Evolutionary conservation across 2,113 vertebrate genomes (phyloP), one percentile per base, ranked within the genome.

Genomic region (Cryptotis parvus): DNA sequence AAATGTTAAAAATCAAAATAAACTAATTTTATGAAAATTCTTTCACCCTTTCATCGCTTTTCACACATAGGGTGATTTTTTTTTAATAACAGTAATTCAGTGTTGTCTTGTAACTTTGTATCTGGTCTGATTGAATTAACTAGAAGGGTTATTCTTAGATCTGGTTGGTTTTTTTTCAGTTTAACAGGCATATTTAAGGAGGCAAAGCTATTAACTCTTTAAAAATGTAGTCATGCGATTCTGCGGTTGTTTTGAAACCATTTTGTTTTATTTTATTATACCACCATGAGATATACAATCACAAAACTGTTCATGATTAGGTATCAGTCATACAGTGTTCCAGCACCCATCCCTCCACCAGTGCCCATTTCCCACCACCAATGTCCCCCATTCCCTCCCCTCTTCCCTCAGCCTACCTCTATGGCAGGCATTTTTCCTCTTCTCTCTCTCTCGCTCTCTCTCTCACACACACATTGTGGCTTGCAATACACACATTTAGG

Each of bases 31-130:
- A 58, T 58, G 55, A 22, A n/a, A 58, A 88, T 75, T 75, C 43
- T 89, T 85, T 69, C 35, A 81, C 20, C 27, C 43, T 35, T 45
- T 39, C 63, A 33, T 31, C 27, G 55, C n/a, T 22, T 24, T 88
- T 37, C 35, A 35, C 43, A 61, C 8, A 41, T 31, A 29, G 6
- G n/a, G 65, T 70, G 65, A 31, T 37, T 49, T 84, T 73, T 58
- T 58, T 14, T 58, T 58, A 58, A 79, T 1, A 33, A 3, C 35
- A 68, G 10, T 16, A 76, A 69, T 33, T 63, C 63, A 33, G 66
- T 93, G 27, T 49, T 86, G 9, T 92, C 94, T 84, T 81, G 24
- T 8, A 76, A 65, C 33, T 85, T 66, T 80, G 29, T 84, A n/a
- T 76, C 68, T 65, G 45, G 5, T 65, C 9, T 35, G 35, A 72